These are phyloP conservation scores for Scomber colias DNA, from an alignment of 2,113 vertebrate genomes.

Conservation along the genomic window DNA sequence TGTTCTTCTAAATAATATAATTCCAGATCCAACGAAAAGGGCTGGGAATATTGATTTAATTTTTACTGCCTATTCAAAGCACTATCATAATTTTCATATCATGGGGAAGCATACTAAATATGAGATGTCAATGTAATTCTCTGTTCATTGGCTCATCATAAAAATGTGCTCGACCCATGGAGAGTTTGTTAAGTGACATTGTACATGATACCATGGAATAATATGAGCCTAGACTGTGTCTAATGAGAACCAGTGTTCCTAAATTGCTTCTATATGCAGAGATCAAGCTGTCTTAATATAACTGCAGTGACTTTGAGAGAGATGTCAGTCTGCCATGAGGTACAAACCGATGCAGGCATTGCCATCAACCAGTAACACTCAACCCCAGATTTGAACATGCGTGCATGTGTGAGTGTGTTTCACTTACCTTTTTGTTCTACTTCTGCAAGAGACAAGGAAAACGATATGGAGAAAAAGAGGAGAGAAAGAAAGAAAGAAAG, in stretches of 20 bases:
- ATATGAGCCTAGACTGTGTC: slow-evolving; percentile 58
- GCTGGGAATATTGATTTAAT: slow-evolving; percentile 61
- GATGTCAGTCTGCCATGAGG: slow-evolving; percentile 57
- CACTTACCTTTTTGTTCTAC: slow-evolving; percentile 99
- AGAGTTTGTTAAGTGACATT: slow-evolving; percentile 73
- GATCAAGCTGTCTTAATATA: slow-evolving; percentile 72
- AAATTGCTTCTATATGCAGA: slow-evolving; percentile 70
- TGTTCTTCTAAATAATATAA: slow-evolving; percentile 60
- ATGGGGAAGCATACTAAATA: slow-evolving; percentile 59
- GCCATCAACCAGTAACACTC: slow-evolving; percentile 57
- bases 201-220: slow-evolving; percentile 44
- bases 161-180: slow-evolving; percentile 56
- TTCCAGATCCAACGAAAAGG: slow-evolving; percentile 42
- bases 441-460: slow-evolving; percentile 90
- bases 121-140: slow-evolving; percentile 67
- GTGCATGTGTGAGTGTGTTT: slow-evolving; percentile 29
- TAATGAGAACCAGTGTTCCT: slow-evolving; percentile 74
- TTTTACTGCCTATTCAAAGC: slow-evolving; percentile 61
- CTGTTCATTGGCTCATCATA: slow-evolving; percentile 66
- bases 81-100: slow-evolving; percentile 51
- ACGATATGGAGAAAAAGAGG: slow-evolving; percentile 86
- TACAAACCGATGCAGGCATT: slow-evolving; percentile 53
- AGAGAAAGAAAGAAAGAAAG: slow-evolving; percentile 88
- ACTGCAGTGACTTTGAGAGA: slow-evolving; percentile 66
- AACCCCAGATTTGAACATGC: slow-evolving; percentile 29